Evolutionary conservation across 2,113 vertebrate species (phyloP).

Genomic region (Alouatta palliata): DNA sequence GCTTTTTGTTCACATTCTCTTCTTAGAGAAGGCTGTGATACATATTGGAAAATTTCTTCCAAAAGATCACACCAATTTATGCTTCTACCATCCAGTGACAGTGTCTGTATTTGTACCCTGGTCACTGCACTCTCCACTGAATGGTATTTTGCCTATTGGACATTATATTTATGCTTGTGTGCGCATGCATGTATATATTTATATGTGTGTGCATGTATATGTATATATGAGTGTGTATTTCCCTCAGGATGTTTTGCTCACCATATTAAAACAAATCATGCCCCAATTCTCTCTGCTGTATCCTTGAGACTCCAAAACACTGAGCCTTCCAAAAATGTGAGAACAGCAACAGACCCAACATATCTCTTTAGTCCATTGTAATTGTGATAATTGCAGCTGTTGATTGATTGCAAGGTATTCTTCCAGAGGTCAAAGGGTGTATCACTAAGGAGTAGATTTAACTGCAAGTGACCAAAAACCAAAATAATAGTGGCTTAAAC

Average conservation of each 20-base stretch:
- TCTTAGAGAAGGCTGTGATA: not conserved
- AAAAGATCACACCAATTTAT: not conserved
- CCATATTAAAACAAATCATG: not conserved
- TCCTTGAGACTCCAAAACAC: not conserved
- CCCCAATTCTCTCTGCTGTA: not conserved
- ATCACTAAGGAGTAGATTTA: not conserved
- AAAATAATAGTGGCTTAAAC: not conserved
- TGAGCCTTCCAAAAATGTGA: not conserved
- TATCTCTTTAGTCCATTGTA: not conserved
- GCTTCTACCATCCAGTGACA: not conserved
- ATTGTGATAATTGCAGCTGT: not conserved
- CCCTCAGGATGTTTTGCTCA: not conserved
- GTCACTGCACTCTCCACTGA: no score
- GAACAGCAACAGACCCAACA: not conserved
- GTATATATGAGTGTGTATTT: not conserved
- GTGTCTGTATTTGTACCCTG: not conserved
- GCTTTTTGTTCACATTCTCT: not conserved
- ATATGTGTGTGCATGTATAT: not conserved
- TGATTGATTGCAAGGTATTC: not conserved
- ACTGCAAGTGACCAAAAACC: not conserved
- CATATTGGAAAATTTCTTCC: not conserved
- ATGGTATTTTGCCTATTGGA: not conserved
- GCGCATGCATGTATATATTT: not conserved
- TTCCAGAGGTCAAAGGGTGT: not conserved
- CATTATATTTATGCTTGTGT: not conserved